Evolutionary conservation across 2,888 invertebrate genomes (phyloP).

Genomic region (Caenorhabditis wallacei): DNA sequence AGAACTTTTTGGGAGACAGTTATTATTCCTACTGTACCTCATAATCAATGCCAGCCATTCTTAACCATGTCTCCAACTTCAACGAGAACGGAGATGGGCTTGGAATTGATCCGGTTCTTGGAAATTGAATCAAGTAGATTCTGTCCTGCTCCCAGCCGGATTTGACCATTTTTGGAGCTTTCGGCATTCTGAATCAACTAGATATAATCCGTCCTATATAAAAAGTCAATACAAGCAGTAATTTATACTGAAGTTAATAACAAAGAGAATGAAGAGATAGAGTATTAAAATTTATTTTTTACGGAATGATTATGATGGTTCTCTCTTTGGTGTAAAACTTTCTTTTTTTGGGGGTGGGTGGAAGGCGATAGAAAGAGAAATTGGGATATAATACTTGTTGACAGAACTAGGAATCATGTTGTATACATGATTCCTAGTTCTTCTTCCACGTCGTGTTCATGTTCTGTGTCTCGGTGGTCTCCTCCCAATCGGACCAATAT

Average conservation of each 20-base stretch:
- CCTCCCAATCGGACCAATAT: constrained; percentile 81
- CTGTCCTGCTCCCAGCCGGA: constrained; percentile 86
- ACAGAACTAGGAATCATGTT: neutral
- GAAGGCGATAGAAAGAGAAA: neutral
- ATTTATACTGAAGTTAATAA: neutral
- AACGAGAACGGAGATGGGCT: constrained; percentile 94
- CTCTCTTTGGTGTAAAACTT: constrained; percentile 14
- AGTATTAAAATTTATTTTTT: neutral
- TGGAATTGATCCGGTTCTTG: constrained; percentile 92
- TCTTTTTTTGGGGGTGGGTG: neutral
- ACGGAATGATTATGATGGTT: constrained; percentile 7
- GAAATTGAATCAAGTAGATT: constrained; percentile 95
- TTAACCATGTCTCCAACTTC: constrained; percentile 96
- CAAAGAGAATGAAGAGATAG: neutral
- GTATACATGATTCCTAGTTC: neutral
- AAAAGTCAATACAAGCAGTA: neutral
- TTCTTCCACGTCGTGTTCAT: constrained; percentile 58
- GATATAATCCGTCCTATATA: neutral
- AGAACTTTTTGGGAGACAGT: too few relatives aligned
- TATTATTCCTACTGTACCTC: too few relatives aligned
- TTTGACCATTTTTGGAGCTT: constrained; percentile 65
- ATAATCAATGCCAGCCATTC: constrained; percentile 93
- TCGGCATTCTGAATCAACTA: constrained; percentile 63
- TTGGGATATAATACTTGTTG: constrained; percentile 25
- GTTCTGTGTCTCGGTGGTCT: constrained; percentile 67